A percentile compares a stretch with the other conserved stretches of the same genome.
phyloP scores from a whole-genome alignment of 2,888 invertebrate genomes.

The Synanthedon myopaeformis region DNA sequence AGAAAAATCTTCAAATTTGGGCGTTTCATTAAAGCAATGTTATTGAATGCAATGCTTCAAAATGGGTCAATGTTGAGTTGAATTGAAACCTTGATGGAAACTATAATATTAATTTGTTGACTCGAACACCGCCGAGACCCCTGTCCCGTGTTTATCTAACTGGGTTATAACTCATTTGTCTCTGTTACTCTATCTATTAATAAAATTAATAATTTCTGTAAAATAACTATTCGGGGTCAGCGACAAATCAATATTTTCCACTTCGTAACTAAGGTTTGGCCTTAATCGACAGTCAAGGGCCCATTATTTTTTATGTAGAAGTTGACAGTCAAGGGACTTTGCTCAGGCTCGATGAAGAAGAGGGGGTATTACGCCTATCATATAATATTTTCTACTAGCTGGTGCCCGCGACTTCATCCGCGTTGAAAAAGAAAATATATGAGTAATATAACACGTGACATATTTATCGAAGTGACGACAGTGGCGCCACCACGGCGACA shows the following conservation, averaged over 20 bases:
- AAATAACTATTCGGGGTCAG: background rate
- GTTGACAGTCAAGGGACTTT: too few relatives aligned
- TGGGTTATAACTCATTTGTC: constrained; percentile 29
- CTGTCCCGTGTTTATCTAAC: constrained; percentile 43
- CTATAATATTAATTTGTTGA: constrained; percentile 1
- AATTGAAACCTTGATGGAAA: constrained; percentile 37
- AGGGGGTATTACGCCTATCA: too few relatives aligned
- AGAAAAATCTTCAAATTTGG: too few relatives aligned
- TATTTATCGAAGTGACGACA: too few relatives aligned
- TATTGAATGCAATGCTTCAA: background rate
- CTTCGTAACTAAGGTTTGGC: background rate
- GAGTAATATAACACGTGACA: too few relatives aligned
- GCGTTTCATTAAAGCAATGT: too few relatives aligned
- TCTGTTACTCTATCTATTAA: background rate
- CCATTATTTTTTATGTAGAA: too few relatives aligned
- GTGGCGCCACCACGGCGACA: too few relatives aligned
- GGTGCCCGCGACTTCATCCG: too few relatives aligned
- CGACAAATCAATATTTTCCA: background rate
- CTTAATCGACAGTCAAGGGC: background rate
- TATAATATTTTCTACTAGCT: too few relatives aligned
- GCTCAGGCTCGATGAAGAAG: too few relatives aligned
- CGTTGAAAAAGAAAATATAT: too few relatives aligned
- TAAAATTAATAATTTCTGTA: background rate
- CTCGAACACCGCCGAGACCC: constrained; percentile 11
- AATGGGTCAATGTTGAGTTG: constrained; percentile 51